These are phyloP conservation scores for Suncus etruscus DNA, from an alignment of 2,113 vertebrate species.

Conservation along the genomic window DNA sequence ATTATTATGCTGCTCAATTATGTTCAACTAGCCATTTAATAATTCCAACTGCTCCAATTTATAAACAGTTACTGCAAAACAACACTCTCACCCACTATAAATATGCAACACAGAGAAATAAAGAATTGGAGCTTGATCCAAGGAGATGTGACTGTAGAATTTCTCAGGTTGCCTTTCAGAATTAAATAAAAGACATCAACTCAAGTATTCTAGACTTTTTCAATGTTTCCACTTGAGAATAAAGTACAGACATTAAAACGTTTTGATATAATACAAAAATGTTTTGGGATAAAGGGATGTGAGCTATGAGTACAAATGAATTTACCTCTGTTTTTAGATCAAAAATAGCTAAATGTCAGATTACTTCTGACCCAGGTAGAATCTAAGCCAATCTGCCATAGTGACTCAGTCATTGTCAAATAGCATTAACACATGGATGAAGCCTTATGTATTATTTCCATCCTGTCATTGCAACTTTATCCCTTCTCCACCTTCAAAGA, in stretches of 20 bases:
- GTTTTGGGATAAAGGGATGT: not conserved
- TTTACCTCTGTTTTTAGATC: not conserved
- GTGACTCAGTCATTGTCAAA: not conserved
- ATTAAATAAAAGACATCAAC: not conserved
- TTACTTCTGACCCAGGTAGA: not conserved
- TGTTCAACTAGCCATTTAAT: conserved; percentile 51
- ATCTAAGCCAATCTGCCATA: not conserved
- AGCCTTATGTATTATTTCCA: not conserved
- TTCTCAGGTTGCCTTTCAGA: conserved; percentile 13
- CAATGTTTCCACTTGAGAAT: not conserved
- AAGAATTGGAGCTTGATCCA: not conserved
- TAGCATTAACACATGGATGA: not conserved
- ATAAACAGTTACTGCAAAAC: conserved; percentile 62
- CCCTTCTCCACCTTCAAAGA: not conserved
- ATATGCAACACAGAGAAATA: conserved; percentile 29
- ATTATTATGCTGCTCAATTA: not conserved
- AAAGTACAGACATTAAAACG: not conserved
- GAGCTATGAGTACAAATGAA: not conserved
- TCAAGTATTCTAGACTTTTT: conserved; percentile 9
- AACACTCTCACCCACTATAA: not conserved
- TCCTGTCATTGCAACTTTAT: not conserved
- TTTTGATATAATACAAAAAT: conserved; percentile 35
- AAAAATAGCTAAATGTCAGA: conserved; percentile 18
- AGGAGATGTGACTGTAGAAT: conserved; percentile 23
- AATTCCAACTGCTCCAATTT: conserved; percentile 41